Percentiles rank a stretch among this genome's conserved stretches.
phyloP scores from a whole-genome alignment of 2,888 invertebrate species.

The Rapana venosa region DNA sequence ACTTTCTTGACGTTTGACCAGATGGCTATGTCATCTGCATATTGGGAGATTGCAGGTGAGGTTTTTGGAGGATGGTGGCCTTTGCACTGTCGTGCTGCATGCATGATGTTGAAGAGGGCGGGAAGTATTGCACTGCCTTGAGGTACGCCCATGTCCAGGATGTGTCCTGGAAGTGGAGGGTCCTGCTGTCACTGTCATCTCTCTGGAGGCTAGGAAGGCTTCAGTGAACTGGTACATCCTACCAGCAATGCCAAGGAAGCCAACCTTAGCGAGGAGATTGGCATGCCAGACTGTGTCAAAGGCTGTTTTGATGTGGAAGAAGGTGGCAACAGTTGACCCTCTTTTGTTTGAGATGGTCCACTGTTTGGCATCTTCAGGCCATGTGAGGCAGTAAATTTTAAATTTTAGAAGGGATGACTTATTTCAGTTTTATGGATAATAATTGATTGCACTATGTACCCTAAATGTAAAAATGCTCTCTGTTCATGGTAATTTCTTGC shows the following conservation, averaged over 20 bases:
- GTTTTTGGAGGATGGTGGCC: neutral
- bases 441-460: neutral
- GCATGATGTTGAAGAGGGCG: neutral
- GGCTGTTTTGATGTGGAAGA: too few species aligned
- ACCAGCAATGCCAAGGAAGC: too few species aligned
- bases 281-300: too few species aligned
- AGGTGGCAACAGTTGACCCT: too few species aligned
- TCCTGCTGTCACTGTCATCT: too few species aligned
- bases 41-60: neutral
- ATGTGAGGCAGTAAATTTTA: neutral
- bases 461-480: neutral
- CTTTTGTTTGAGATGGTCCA: too few species aligned
- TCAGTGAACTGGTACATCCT: too few species aligned
- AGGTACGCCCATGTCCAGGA: too few species aligned
- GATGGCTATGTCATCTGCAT: neutral
- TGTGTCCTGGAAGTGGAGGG: too few species aligned
- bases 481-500: neutral
- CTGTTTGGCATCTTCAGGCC: neutral
- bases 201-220: too few species aligned
- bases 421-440: neutral
- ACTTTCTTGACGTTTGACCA: neutral
- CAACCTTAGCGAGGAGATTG: too few species aligned
- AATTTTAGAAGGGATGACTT: neutral
- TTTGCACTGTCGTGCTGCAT: slow-evolving; percentile 1
- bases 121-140: too few species aligned